Evolutionary conservation across 2,113 vertebrate species (phyloP), one percentile per base, ranked within the genome.

Genomic region (Rhabdornis inornatus): DNA sequence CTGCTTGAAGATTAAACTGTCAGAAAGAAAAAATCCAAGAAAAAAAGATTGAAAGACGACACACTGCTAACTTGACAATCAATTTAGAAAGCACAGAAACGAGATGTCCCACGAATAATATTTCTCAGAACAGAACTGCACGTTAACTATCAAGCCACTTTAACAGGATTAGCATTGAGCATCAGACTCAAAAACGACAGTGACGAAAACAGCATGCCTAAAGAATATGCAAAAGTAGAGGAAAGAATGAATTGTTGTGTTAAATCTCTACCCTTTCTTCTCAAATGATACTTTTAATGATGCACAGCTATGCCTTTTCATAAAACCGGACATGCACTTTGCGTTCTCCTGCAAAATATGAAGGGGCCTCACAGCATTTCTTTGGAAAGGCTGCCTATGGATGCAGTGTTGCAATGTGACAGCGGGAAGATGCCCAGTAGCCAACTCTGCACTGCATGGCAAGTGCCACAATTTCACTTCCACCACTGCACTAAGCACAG

Each of bases 71-170:
- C 28, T 49, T 71, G 47, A 53, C 78, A 87, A 81, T 13, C n/a
- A 63, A 82, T 84, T 78, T 39, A 79, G 56, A 78, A 92, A 91
- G 57, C 53, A 79, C 9, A 68, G 64, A 92, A 87, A 89, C 1
- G 12, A 90, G 37, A 70, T 1, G 1, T 35, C 52, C 35, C 22
- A 82, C 1, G 4, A 79, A 60, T 35, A 22, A 17, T 33, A 50
- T 44, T 91, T 82, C 91, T 71, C 83, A 94, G 61, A 79, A 17
- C 10, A 28, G 44, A 89, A 52, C 56, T 60, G 66, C 61, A 66
- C 56, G 82, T 87, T 63, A 65, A 53, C 74, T 68, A 83, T 45
- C 88, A 42, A 74, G 30, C 39, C 61, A 78, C 53, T 75, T 89
- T 28, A 94, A 75, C 4, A 75, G 49, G 53, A 63, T 37, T 60